Percentiles rank a stretch among this genome's conserved stretches.
Evolutionary conservation across 2,888 invertebrate genomes (phyloP).

Genomic region (Cheilosia scutellata): DNA sequence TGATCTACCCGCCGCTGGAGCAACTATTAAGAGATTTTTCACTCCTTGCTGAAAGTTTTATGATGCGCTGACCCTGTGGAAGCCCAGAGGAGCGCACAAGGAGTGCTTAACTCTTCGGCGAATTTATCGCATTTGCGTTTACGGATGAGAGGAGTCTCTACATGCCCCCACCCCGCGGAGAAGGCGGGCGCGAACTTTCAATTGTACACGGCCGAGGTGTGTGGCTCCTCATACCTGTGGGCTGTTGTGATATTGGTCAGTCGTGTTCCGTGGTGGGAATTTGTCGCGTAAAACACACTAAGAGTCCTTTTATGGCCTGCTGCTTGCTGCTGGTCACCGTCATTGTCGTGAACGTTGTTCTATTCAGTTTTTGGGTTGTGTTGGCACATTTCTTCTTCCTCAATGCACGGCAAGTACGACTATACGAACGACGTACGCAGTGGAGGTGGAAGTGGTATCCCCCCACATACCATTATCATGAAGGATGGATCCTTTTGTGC

Average conservation of each 20-base stretch:
- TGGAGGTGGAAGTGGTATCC: conserved; percentile 56
- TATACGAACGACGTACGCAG: conserved; percentile 58
- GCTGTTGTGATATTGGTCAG: conserved; percentile 64
- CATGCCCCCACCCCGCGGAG: conserved; percentile 18
- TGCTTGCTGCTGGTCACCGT: conserved; percentile 11
- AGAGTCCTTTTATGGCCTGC: conserved; percentile 68
- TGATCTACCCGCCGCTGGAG: conserved; percentile 15
- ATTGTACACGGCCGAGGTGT: conserved; percentile 54
- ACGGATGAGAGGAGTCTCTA: conserved; percentile 34
- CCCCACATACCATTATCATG: conserved; percentile 63
- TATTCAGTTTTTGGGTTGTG: conserved; percentile 49
- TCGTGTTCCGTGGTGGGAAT: conserved; percentile 74
- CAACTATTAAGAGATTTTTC: conserved; percentile 75
- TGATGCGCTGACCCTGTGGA: conserved; percentile 72
- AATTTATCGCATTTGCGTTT: conserved; percentile 71
- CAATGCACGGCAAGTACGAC: not conserved
- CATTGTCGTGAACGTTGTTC: conserved; percentile 26
- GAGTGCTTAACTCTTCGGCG: conserved; percentile 65
- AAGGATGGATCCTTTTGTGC: conserved; percentile 73
- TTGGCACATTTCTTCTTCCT: conserved; percentile 61
- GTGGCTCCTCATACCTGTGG: conserved; percentile 17
- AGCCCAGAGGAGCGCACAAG: conserved; percentile 23
- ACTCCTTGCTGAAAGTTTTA: conserved; percentile 75
- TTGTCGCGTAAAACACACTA: conserved; percentile 73
- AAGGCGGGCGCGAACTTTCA: conserved; percentile 64